These are phyloP conservation scores for Pseudolaguvia tuberculata DNA, from an alignment of 2,113 vertebrate species.

Conservation along the genomic window DNA sequence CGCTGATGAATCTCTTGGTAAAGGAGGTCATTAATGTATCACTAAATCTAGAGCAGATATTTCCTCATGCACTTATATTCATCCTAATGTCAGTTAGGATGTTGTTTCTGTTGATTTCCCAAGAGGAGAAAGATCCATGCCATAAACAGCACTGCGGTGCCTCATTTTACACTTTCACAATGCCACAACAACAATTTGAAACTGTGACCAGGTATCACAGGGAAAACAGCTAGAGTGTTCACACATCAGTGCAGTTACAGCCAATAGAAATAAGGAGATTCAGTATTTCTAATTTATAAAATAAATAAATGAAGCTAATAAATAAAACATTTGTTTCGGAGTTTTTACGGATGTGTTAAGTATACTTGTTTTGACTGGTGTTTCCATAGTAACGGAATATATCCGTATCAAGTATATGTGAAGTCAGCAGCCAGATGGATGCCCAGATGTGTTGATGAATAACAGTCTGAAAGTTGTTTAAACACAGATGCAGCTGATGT, in stretches of 20 bases:
- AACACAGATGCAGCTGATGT: conserved; percentile 18
- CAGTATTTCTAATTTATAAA: neutral
- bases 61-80: conserved; percentile 65
- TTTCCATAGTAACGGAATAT: neutral
- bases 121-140: conserved; percentile 64
- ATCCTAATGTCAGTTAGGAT: conserved; percentile 50
- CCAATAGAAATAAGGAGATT: conserved; percentile 39
- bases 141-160: conserved; percentile 62
- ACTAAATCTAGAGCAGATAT: conserved; percentile 66
- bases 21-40: conserved; percentile 66
- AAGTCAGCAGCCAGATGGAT: neutral
- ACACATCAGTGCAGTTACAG: conserved; percentile 30
- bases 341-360: neutral
- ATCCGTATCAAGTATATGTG: neutral
- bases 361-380: neutral
- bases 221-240: conserved; percentile 42
- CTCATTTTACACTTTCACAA: conserved; percentile 59
- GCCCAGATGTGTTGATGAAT: neutral
- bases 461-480: conserved; percentile 30
- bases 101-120: conserved; percentile 50
- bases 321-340: too few relatives aligned
- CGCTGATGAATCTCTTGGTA: conserved; percentile 47
- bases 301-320: neutral
- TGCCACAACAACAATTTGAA: conserved; percentile 64
- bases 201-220: conserved; percentile 50